A percentile compares a stretch with the other conserved stretches of the same genome.
These are phyloP conservation scores for Oedothorax gibbosus DNA, from an alignment of 1,140 invertebrate genomes.

Conservation along the genomic window DNA sequence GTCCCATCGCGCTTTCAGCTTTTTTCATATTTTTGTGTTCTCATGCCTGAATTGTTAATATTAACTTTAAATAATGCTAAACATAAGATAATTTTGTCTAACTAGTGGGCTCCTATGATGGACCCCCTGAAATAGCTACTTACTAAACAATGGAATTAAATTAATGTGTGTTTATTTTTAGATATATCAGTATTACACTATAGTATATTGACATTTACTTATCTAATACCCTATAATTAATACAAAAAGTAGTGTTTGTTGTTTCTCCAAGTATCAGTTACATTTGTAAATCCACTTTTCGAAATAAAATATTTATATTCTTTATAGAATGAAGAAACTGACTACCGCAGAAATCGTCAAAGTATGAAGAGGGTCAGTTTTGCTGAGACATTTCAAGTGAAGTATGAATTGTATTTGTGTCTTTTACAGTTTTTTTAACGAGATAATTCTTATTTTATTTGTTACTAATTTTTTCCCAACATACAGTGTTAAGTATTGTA, in stretches of 20 bases:
- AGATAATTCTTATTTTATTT: not conserved
- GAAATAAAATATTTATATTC: not conserved
- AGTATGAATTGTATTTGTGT: conserved; percentile 7
- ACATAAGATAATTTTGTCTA: too few relatives aligned
- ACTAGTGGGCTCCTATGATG: too few relatives aligned
- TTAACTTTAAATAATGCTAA: too few relatives aligned
- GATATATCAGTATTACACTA: too few relatives aligned
- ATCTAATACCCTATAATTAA: not conserved
- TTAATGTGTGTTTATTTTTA: too few relatives aligned
- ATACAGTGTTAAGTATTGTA: too few relatives aligned
- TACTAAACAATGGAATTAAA: too few relatives aligned
- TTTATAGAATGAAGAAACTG: conserved; percentile 1
- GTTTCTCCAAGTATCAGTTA: not conserved
- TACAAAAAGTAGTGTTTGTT: not conserved
- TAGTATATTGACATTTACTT: not conserved
- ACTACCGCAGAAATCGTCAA: conserved; percentile 4
- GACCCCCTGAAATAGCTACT: too few relatives aligned
- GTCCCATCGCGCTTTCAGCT: too few relatives aligned
- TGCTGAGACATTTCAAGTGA: conserved; percentile 31
- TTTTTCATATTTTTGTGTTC: too few relatives aligned
- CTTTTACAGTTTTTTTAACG: not conserved
- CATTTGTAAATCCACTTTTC: not conserved
- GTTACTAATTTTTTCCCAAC: not conserved
- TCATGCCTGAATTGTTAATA: too few relatives aligned
- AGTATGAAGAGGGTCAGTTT: conserved; percentile 19